phyloP scores from a whole-genome alignment of 2,888 invertebrate genomes.

The Bruchidius siliquastri region DNA sequence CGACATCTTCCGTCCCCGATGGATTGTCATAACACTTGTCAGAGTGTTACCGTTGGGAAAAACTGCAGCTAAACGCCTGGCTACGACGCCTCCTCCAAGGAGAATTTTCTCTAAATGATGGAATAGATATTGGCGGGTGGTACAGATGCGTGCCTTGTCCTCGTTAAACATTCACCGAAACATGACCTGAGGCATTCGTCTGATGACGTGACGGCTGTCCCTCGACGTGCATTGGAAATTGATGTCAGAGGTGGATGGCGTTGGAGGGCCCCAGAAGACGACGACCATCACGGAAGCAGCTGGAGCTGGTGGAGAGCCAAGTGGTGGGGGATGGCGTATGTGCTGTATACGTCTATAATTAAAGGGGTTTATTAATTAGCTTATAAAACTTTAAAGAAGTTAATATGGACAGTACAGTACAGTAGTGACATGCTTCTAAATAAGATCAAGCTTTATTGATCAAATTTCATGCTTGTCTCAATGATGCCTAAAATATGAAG shows the following conservation, averaged over 20 bases:
- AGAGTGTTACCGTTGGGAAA: conserved; percentile 11
- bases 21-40: conserved; percentile 12
- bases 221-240: conserved; percentile 25
- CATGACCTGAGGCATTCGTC: conserved; percentile 23
- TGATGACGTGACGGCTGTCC: conserved; percentile 19
- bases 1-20: conserved; percentile 5
- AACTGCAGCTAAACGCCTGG: conserved; percentile 8
- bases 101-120: conserved; percentile 24
- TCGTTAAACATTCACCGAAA: conserved; percentile 24
- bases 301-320: not conserved
- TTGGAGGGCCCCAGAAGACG: not conserved
- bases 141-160: conserved; percentile 6
- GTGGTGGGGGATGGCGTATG: too few species aligned
- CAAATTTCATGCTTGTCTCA: too few species aligned
- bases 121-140: conserved; percentile 27
- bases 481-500: too few species aligned
- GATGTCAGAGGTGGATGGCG: not conserved
- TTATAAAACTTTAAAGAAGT: too few species aligned
- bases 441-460: too few species aligned
- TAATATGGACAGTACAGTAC: too few species aligned
- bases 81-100: conserved; percentile 4
- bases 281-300: not conserved
- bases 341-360: too few species aligned
- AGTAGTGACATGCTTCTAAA: too few species aligned
- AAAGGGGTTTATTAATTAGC: too few species aligned